A percentile compares a stretch with the other conserved stretches of the same genome.
Evolutionary conservation across 2,797 vertebrate genomes (phyloP).

Genomic region (Pangasius sanitwongsei): DNA sequence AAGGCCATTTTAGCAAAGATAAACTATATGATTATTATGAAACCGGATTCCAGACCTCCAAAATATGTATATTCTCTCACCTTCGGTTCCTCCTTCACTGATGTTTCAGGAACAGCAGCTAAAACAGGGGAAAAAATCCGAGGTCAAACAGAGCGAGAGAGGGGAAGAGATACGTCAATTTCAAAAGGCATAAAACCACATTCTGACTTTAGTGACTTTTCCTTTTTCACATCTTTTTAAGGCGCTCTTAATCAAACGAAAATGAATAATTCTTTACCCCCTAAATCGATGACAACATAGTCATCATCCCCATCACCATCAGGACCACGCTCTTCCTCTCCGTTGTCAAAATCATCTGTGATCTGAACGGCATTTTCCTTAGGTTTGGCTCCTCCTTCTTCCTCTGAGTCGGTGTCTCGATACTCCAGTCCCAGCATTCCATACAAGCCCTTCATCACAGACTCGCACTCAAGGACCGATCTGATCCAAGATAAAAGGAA

Average conservation of each 20-base stretch:
- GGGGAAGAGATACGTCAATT: not conserved
- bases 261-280: conserved; percentile 17
- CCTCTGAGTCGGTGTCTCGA: conserved; percentile 63
- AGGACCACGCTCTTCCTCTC: not conserved
- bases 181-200: not conserved
- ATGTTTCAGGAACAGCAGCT: conserved; percentile 16
- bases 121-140: not conserved
- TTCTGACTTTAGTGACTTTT: not conserved
- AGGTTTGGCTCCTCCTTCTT: conserved; percentile 39
- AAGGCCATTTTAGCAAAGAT: not conserved
- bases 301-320: conserved; percentile 28
- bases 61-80: conserved; percentile 24
- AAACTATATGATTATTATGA: not conserved
- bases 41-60: not conserved
- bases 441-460: conserved; percentile 66
- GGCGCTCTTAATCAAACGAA: not conserved
- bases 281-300: conserved; percentile 47
- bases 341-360: conserved; percentile 14
- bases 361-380: conserved; percentile 8
- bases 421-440: conserved; percentile 67
- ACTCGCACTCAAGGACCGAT: conserved; percentile 67
- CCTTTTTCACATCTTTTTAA: not conserved
- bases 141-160: not conserved
- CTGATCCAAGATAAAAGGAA: conserved; percentile 52
- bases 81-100: conserved; percentile 31